These are phyloP conservation scores for Dicyrtomina minuta DNA, from an alignment of 2,888 invertebrate genomes.

Conservation along the genomic window DNA sequence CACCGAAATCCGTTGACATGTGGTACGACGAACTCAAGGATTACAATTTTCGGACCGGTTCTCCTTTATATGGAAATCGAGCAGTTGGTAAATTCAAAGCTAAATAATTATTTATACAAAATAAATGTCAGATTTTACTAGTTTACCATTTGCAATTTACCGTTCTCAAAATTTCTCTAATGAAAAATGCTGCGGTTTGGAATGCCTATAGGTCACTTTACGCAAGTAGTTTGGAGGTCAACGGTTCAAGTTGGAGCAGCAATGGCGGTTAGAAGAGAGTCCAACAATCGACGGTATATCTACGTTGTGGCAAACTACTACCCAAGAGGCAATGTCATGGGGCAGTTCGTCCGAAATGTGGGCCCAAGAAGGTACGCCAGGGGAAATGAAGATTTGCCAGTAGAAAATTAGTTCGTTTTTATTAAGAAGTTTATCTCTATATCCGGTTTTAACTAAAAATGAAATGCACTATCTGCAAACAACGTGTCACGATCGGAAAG, in stretches of 20 bases:
- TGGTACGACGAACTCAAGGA: conserved; percentile 50
- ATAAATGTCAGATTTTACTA: background rate
- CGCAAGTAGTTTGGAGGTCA: conserved; percentile 43
- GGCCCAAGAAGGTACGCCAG: no score
- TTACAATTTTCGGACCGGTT: conserved; percentile 39
- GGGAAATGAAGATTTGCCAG: no score
- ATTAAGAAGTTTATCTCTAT: no score
- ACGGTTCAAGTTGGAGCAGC: conserved; percentile 41
- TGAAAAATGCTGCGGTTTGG: background rate
- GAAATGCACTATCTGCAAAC: background rate
- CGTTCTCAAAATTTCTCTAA: background rate
- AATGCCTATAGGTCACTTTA: conserved; percentile 7
- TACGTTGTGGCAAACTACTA: conserved; percentile 47
- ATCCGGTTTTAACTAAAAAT: background rate
- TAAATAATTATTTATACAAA: background rate
- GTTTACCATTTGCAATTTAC: background rate
- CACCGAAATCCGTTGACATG: conserved; percentile 28
- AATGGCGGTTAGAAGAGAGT: background rate
- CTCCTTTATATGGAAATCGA: conserved; percentile 27
- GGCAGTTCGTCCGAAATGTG: conserved; percentile 8
- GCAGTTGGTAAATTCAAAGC: conserved; percentile 28
- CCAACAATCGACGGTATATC: conserved; percentile 31
- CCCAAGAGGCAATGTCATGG: conserved; percentile 39
- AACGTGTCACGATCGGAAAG: no score
- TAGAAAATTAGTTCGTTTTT: no score